Evolutionary conservation across 2,888 invertebrate genomes (phyloP).

Genomic region (Acanthosepion pharaonis): DNA sequence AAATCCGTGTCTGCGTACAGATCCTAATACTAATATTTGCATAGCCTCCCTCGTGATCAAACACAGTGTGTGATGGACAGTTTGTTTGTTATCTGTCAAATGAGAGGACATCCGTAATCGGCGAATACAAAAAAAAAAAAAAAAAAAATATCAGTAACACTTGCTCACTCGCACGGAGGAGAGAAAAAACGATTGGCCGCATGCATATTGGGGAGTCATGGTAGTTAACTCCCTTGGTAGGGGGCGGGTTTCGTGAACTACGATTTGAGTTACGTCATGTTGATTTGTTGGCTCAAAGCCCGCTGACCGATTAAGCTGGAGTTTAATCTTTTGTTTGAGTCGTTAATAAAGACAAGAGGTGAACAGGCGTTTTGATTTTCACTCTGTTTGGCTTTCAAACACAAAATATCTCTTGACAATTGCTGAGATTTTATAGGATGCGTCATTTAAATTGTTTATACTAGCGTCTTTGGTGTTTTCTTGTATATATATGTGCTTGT

Average conservation of each 20-base stretch:
- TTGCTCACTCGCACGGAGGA: neutral
- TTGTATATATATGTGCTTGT: neutral
- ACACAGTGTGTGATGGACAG: neutral
- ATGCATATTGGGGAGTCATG: neutral
- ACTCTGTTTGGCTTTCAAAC: neutral
- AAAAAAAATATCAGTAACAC: neutral
- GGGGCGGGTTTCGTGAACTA: neutral
- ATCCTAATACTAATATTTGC: neutral
- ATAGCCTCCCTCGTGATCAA: conserved; percentile 9
- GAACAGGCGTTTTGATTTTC: neutral
- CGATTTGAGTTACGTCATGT: conserved; percentile 1
- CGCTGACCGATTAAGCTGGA: neutral
- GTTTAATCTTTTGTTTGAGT: neutral
- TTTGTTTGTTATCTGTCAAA: conserved; percentile 22
- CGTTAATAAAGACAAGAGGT: neutral
- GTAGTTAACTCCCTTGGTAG: neutral
- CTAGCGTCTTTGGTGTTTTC: neutral
- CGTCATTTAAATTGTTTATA: neutral
- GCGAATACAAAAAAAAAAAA: neutral
- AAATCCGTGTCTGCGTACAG: neutral
- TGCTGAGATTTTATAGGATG: neutral
- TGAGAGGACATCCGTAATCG: conserved; percentile 33
- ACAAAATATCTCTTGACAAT: neutral
- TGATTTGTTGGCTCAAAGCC: neutral
- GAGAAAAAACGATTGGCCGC: neutral